A percentile compares a stretch with the other conserved stretches of the same genome.
These are phyloP conservation scores for Maconellicoccus hirsutus DNA, from an alignment of 1,140 invertebrate genomes.

Conservation along the genomic window DNA sequence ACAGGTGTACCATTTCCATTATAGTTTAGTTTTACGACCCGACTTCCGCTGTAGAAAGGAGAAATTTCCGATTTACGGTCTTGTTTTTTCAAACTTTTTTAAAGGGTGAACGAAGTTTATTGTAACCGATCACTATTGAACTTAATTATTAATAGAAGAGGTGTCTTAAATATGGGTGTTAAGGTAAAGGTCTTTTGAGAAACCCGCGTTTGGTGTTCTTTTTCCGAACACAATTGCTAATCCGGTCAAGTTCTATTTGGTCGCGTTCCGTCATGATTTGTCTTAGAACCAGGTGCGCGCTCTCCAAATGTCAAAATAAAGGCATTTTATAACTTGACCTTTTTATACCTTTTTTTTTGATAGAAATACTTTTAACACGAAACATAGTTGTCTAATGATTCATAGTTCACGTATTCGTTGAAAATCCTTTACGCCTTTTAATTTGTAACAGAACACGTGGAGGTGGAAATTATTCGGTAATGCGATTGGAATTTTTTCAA, in stretches of 20 bases:
- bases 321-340: not conserved
- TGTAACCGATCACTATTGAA: not conserved
- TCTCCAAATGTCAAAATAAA: not conserved
- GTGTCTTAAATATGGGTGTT: not conserved
- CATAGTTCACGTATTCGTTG: no score
- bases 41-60: not conserved
- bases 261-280: not conserved
- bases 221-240: conserved; percentile 4
- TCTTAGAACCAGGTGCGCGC: not conserved
- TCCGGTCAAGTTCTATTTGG: not conserved
- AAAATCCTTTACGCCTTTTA: no score
- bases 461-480: no score
- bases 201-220: not conserved
- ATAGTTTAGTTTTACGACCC: not conserved
- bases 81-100: not conserved
- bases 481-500: no score
- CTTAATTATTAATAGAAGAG: not conserved
- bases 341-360: not conserved
- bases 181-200: not conserved
- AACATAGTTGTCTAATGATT: no score
- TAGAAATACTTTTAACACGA: not conserved
- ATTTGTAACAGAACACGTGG: no score
- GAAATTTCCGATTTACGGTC: not conserved
- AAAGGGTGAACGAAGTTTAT: not conserved
- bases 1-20: not conserved